Evolutionary conservation across 2,797 vertebrate genomes (phyloP).

Genomic region (Limnodromus scolopaceus): DNA sequence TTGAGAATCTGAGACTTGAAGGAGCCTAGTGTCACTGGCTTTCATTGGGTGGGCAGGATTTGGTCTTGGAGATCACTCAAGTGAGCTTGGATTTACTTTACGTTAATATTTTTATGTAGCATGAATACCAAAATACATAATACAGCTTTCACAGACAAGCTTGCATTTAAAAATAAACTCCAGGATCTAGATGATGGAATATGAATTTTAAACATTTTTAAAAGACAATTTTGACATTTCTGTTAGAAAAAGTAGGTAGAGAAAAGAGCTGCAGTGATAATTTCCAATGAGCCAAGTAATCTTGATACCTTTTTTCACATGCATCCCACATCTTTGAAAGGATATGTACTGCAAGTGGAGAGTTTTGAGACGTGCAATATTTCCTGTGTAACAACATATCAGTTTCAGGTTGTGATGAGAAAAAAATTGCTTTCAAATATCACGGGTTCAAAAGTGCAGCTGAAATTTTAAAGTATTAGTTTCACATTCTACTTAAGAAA

Average conservation of each 20-base stretch:
- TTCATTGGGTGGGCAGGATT: not conserved
- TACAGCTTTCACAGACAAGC: not conserved
- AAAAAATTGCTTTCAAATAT: constrained; percentile 61
- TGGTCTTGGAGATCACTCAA: not conserved
- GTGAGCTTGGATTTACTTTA: not conserved
- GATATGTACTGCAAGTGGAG: not conserved
- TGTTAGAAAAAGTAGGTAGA: not conserved
- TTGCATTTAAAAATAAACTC: not conserved
- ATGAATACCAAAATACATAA: not conserved
- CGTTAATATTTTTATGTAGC: not conserved
- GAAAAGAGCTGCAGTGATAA: not conserved
- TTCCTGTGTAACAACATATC: constrained; percentile 40
- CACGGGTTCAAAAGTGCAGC: constrained; percentile 35
- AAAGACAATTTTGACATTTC: not conserved
- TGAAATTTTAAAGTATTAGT: constrained; percentile 60
- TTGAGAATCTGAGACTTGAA: not conserved
- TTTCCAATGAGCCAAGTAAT: not conserved
- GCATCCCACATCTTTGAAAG: constrained; percentile 11
- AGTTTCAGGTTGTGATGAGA: constrained; percentile 40
- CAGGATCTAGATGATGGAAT: not conserved
- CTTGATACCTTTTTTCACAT: not conserved
- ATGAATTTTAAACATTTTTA: not conserved
- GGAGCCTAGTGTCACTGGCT: not conserved
- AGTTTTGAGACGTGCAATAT: constrained; percentile 26
- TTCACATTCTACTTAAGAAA: constrained; percentile 51